Evolutionary conservation across 2,888 invertebrate species (phyloP).

Genomic region (Sesia bembeciformis): DNA sequence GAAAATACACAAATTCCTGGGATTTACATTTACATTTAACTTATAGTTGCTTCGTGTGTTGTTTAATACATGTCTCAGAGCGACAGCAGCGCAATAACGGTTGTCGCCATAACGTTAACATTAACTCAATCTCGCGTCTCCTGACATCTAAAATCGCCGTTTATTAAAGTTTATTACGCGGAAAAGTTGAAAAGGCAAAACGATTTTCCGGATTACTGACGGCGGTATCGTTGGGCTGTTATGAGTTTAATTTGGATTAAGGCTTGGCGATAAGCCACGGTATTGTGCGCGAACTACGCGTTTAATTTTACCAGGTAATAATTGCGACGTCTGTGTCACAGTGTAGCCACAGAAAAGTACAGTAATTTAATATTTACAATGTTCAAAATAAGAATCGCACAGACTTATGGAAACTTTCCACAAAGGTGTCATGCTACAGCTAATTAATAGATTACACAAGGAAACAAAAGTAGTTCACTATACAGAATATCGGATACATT

Average conservation of each 20-base stretch:
- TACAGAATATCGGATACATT: too few species aligned
- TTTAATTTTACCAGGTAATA: conserved; percentile 8
- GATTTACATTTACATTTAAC: too few species aligned
- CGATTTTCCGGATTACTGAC: conserved; percentile 14
- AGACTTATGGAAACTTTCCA: too few species aligned
- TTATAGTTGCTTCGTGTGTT: too few species aligned
- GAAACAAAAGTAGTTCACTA: too few species aligned
- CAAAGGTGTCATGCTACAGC: too few species aligned
- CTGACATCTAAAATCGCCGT: conserved; percentile 8
- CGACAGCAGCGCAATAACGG: neutral
- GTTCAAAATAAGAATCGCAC: too few species aligned
- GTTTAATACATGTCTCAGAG: neutral
- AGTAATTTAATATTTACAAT: neutral
- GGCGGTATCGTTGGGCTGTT: conserved; percentile 7
- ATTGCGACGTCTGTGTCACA: conserved; percentile 6
- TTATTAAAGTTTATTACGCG: conserved; percentile 8
- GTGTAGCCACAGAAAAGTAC: neutral
- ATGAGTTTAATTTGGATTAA: conserved; percentile 15
- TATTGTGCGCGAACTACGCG: conserved; percentile 1
- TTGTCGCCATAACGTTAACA: neutral
- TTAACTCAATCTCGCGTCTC: neutral
- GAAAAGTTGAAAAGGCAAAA: conserved; percentile 13
- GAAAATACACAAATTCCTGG: too few species aligned
- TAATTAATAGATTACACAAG: too few species aligned
- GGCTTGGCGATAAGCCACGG: conserved; percentile 5